A percentile compares a stretch with the other conserved stretches of the same genome.
These are phyloP conservation scores for Patagioenas fasciata DNA, from an alignment of 2,113 vertebrate species.

Conservation along the genomic window DNA sequence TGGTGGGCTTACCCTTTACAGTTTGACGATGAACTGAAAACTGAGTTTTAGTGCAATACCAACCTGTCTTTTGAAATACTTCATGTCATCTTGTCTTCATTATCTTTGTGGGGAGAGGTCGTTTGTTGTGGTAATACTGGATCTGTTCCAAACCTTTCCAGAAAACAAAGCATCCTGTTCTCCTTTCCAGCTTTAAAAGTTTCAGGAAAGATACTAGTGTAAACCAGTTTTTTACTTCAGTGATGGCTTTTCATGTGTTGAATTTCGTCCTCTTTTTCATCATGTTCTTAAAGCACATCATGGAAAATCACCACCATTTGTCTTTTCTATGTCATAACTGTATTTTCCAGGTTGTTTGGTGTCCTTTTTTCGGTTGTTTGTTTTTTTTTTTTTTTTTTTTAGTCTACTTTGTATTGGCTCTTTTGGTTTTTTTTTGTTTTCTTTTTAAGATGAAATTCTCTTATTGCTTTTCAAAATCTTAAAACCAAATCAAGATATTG, in stretches of 20 bases:
- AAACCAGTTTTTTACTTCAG: neutral
- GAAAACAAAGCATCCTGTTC: neutral
- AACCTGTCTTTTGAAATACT: neutral
- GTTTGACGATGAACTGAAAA: neutral
- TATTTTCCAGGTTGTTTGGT: neutral
- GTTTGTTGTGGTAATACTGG: neutral
- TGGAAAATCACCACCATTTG: neutral
- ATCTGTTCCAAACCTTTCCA: neutral
- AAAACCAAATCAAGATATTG: neutral
- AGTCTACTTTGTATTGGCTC: too few relatives aligned
- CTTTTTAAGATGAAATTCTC: neutral
- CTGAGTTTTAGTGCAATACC: neutral
- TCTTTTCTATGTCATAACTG: neutral
- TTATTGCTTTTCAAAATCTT: neutral
- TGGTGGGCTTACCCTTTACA: neutral
- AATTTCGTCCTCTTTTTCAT: neutral
- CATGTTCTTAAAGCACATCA: neutral
- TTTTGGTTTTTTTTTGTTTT: too few relatives aligned
- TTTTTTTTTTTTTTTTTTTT: neutral
- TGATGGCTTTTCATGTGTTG: neutral
- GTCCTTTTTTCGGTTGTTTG: too few relatives aligned
- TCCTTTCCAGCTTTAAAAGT: neutral
- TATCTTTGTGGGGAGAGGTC: neutral
- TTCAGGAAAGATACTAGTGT: neutral
- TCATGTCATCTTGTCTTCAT: neutral